Evolutionary conservation across 2,888 invertebrate genomes (phyloP).

Genomic region (Agapostemon virescens): DNA sequence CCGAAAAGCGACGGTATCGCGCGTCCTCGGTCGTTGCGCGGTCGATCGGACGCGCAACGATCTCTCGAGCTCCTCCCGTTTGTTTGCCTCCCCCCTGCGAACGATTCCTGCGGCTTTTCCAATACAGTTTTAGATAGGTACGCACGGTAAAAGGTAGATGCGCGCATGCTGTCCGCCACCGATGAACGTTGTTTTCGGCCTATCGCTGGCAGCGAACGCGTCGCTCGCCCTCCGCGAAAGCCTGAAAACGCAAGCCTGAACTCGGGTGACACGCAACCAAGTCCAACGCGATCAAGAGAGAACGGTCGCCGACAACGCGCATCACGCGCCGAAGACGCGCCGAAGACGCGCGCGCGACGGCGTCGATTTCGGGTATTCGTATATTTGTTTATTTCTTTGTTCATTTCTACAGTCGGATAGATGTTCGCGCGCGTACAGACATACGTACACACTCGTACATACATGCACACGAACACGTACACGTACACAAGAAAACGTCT

Average conservation of each 20-base stretch:
- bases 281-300: slow-evolving; percentile 53
- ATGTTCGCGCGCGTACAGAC: too few relatives aligned
- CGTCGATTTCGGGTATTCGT: too few relatives aligned
- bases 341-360: too few relatives aligned
- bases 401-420: too few relatives aligned
- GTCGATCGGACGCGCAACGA: too few relatives aligned
- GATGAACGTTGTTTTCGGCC: slow-evolving; percentile 10
- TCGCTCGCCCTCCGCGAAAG: not conserved
- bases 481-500: not conserved
- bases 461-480: too few relatives aligned
- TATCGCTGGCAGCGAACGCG: slow-evolving; percentile 6
- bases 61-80: not conserved
- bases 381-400: too few relatives aligned
- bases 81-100: slow-evolving; percentile 11
- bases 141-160: slow-evolving; percentile 59
- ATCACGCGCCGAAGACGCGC: too few relatives aligned
- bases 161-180: slow-evolving; percentile 52
- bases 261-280: slow-evolving; percentile 67
- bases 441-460: too few relatives aligned
- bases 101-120: slow-evolving; percentile 25
- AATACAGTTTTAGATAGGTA: slow-evolving; percentile 55
- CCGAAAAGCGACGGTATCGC: too few relatives aligned
- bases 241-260: slow-evolving; percentile 26
- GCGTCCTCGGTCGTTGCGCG: not conserved
- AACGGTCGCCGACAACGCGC: not conserved